These are phyloP conservation scores for Polypterus senegalus DNA, from an alignment of 2,113 vertebrate species.

Conservation along the genomic window DNA sequence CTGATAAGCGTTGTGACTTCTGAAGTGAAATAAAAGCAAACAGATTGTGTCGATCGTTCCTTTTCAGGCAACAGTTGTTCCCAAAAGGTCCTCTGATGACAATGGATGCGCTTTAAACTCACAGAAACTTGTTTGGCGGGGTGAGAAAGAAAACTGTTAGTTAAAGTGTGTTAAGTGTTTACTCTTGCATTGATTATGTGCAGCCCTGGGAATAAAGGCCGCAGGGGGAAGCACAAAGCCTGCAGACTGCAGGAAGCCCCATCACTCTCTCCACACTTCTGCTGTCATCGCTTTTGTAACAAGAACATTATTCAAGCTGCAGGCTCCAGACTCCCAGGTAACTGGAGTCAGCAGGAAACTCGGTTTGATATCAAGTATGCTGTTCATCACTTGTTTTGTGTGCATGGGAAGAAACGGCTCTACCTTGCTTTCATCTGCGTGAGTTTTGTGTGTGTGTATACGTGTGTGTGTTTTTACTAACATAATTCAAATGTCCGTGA, in stretches of 20 bases:
- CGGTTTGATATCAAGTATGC: constrained; percentile 61
- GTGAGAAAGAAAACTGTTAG: constrained; percentile 40
- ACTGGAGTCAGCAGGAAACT: constrained; percentile 66
- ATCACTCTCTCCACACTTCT: constrained; percentile 99
- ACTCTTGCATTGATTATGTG: constrained; percentile 53
- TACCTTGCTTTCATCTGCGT: constrained; percentile 65
- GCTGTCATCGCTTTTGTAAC: constrained; percentile 85
- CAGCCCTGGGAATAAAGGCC: constrained; percentile 51
- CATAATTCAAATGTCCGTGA: constrained; percentile 57
- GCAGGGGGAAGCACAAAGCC: constrained; percentile 49
- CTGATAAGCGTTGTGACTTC: no score
- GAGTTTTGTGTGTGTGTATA: no score
- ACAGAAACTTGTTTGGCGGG: constrained; percentile 30
- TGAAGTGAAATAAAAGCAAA: no score
- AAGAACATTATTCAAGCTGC: constrained; percentile 70
- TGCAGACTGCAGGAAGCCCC: constrained; percentile 61
- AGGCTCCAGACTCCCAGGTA: constrained; percentile 83
- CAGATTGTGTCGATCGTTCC: background rate
- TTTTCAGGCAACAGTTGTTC: background rate
- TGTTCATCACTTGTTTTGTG: constrained; percentile 68
- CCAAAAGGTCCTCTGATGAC: background rate
- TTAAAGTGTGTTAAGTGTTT: constrained; percentile 50
- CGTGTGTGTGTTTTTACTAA: constrained; percentile 35
- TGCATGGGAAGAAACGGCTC: constrained; percentile 59
- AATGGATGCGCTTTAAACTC: background rate